A percentile compares a stretch with the other conserved stretches of the same genome.
These are phyloP conservation scores for Buphagus erythrorhynchus DNA, from an alignment of 2,797 vertebrate species.

Conservation along the genomic window DNA sequence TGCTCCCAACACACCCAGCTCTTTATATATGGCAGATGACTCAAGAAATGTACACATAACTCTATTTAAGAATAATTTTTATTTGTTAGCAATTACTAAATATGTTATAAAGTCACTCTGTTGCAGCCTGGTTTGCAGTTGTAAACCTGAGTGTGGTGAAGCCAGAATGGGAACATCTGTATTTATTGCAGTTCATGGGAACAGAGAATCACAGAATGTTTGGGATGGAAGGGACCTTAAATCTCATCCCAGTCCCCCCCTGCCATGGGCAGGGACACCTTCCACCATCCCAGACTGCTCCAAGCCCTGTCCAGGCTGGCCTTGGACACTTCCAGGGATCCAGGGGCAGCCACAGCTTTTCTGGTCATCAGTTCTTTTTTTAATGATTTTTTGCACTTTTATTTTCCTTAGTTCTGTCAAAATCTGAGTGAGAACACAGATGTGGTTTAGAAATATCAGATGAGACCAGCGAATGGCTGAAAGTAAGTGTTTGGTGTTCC, in stretches of 20 bases:
- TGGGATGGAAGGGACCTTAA: background rate
- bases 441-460: background rate
- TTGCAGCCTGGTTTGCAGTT: background rate
- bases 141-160: background rate
- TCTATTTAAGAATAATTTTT: background rate
- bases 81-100: background rate
- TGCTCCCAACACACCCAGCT: background rate
- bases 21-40: conserved; percentile 5
- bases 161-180: background rate
- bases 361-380: background rate
- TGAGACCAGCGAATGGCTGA: background rate
- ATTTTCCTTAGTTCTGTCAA: background rate
- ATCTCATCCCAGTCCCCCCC: background rate
- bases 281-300: fast-evolving
- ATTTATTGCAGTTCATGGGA: background rate
- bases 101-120: background rate
- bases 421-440: background rate
- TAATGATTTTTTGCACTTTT: background rate
- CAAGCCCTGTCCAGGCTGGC: background rate
- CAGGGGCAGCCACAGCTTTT: background rate
- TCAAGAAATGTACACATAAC: background rate
- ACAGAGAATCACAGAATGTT: background rate
- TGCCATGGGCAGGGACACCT: background rate
- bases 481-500: background rate
- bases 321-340: too few species aligned